phyloP scores from a whole-genome alignment of 2,113 vertebrate species.

The Nibea coibor region DNA sequence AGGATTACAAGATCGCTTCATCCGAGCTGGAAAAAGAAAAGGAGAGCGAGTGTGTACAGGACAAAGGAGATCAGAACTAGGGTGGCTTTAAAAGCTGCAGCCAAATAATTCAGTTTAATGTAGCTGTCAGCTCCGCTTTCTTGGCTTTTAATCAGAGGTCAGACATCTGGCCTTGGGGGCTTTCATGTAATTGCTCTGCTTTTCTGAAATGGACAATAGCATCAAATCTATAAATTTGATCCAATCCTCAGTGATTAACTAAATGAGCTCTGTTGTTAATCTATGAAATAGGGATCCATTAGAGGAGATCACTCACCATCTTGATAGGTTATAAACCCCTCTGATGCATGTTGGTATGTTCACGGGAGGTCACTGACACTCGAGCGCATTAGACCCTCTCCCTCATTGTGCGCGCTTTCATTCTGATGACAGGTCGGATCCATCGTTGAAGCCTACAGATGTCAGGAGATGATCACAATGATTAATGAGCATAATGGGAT shows the following conservation, averaged over 20 bases:
- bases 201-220: constrained; percentile 50
- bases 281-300: constrained; percentile 61
- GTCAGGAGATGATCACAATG: constrained; percentile 38
- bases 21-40: background rate
- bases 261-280: constrained; percentile 64
- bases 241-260: constrained; percentile 64
- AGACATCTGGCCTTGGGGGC: constrained; percentile 41
- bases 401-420: constrained; percentile 28
- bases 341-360: background rate
- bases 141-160: constrained; percentile 52
- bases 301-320: constrained; percentile 46
- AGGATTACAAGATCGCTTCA: constrained; percentile 57
- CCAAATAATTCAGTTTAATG: constrained; percentile 41
- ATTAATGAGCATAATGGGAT: constrained; percentile 32
- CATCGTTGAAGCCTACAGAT: constrained; percentile 28
- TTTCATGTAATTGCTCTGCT: constrained; percentile 50
- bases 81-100: background rate
- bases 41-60: background rate
- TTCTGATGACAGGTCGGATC: constrained; percentile 11
- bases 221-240: constrained; percentile 57
- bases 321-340: constrained; percentile 23
- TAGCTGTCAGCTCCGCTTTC: constrained; percentile 26
- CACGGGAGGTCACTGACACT: constrained; percentile 1
- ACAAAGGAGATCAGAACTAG: constrained; percentile 38
- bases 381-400: constrained; percentile 1